Conservation (phyloP, 2,888 invertebrate genomes). For the Cephus spinipes region DNA sequence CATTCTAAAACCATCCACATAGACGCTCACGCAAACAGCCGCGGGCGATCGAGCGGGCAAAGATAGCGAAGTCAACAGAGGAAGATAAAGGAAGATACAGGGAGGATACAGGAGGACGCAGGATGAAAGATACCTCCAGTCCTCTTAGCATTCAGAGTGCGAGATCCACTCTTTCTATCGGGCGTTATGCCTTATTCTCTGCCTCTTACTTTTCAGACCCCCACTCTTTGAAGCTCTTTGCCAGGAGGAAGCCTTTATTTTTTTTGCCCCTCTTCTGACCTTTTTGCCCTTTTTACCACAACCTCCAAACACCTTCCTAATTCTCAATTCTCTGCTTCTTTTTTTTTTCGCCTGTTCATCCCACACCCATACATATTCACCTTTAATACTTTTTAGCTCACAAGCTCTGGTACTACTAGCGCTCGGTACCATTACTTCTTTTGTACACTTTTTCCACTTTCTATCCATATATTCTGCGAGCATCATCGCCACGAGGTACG, state of each 20-base stretch:
- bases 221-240: too few species aligned
- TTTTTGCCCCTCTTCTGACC: not conserved
- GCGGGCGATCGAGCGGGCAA: not conserved
- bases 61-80: not conserved
- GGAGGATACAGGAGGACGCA: not conserved
- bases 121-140: not conserved
- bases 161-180: slow-evolving; percentile 5
- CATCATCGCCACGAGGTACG: too few species aligned
- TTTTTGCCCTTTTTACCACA: not conserved
- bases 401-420: too few species aligned
- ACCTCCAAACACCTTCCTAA: not conserved
- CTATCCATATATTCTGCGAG: too few species aligned
- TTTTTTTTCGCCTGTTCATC: not conserved
- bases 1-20: slow-evolving; percentile 53
- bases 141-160: slow-evolving; percentile 5
- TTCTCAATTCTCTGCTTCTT: not conserved
- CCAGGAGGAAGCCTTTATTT: too few species aligned
- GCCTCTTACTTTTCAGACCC: too few species aligned
- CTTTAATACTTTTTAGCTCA: not conserved
- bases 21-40: slow-evolving; percentile 22
- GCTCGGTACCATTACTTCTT: too few species aligned
- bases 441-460: too few species aligned
- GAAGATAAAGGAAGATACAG: too few species aligned
- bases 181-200: slow-evolving; percentile 3
- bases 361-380: not conserved